Evolutionary conservation across 2,113 vertebrate genomes (phyloP).

Genomic region (Trematocara zebra): DNA sequence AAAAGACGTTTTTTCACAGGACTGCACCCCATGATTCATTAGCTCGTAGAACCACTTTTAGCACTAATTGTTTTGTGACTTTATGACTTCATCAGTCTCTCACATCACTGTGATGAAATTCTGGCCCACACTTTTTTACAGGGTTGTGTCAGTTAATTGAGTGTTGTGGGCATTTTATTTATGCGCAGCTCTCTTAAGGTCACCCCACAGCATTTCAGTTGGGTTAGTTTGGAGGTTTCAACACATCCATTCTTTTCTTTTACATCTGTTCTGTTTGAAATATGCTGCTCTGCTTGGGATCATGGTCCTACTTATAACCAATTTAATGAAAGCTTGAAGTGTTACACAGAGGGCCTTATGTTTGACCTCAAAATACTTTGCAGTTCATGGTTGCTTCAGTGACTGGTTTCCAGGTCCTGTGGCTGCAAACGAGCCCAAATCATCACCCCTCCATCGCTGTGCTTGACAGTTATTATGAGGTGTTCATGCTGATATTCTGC

Average conservation of each 20-base stretch:
- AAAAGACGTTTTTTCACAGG: not conserved
- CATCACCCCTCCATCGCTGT: not conserved
- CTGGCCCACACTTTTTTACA: not conserved
- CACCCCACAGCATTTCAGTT: not conserved
- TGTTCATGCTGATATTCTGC: not conserved
- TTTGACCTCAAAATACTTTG: not conserved
- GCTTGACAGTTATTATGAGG: not conserved
- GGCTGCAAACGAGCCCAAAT: not conserved
- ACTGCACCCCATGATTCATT: not conserved
- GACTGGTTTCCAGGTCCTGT: not conserved
- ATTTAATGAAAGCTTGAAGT: not conserved
- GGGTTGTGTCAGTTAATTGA: not conserved
- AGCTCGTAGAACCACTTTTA: not conserved
- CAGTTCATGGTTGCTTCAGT: not conserved
- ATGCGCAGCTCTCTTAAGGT: not conserved
- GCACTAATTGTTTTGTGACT: not conserved
- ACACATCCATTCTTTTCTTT: not conserved
- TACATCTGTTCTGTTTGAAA: not conserved
- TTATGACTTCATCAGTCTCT: not conserved
- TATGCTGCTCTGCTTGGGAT: not conserved
- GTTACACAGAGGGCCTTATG: not conserved
- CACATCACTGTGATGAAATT: not conserved
- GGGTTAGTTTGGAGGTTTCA: not conserved
- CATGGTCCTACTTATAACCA: not conserved
- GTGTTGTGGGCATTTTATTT: not conserved